Conservation (phyloP, 2,888 invertebrate genomes). For the Bellardia bayeri region DNA sequence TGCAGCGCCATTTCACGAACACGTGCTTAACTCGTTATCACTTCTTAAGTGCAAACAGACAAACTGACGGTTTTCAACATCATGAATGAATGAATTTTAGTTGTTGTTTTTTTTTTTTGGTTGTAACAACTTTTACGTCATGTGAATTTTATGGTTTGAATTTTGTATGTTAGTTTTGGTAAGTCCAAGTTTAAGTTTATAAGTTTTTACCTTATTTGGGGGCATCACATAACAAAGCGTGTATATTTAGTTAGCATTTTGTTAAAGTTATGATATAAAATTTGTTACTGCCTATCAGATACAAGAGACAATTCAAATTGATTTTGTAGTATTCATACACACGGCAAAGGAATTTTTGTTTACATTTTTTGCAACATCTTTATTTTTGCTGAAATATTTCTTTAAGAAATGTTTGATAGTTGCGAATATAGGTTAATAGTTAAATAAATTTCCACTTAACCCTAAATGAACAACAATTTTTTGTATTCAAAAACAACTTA, state of each 20-base stretch:
- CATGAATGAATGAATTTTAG: conserved; percentile 4
- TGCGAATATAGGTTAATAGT: background rate
- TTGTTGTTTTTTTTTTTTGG: conserved; percentile 3
- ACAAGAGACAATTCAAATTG: too few relatives aligned
- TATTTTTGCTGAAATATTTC: too few relatives aligned
- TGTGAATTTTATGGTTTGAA: conserved; percentile 19
- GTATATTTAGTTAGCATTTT: background rate
- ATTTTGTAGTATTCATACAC: too few relatives aligned
- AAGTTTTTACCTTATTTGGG: background rate
- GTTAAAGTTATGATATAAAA: background rate
- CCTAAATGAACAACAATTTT: background rate
- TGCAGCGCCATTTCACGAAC: conserved; percentile 14
- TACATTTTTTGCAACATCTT: too few relatives aligned
- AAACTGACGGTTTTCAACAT: conserved; percentile 22
- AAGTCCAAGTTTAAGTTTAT: conserved; percentile 37
- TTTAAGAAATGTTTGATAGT: background rate
- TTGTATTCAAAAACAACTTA: background rate
- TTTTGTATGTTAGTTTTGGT: background rate
- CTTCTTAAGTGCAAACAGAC: conserved; percentile 46
- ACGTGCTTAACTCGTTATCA: conserved; percentile 55
- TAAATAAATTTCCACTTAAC: background rate
- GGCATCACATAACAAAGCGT: conserved; percentile 36
- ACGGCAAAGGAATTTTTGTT: too few relatives aligned
- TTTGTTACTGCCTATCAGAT: background rate
- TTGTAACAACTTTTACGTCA: background rate